A percentile compares a stretch with the other conserved stretches of the same genome.
These are phyloP conservation scores for Lumbricus terrestris DNA, from an alignment of 2,888 invertebrate genomes.

Conservation along the genomic window DNA sequence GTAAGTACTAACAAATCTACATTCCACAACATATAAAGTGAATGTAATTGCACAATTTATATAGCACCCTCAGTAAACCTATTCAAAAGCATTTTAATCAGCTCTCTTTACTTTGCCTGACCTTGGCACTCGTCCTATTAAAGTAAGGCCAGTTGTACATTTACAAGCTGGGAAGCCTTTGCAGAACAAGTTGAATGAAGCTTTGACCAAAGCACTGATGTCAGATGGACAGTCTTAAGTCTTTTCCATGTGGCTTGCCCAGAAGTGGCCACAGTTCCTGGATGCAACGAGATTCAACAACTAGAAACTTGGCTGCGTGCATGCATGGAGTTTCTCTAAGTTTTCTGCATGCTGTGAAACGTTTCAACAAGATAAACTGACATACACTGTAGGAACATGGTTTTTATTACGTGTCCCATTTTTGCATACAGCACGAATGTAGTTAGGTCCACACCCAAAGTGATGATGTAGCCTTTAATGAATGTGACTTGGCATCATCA, in stretches of 20 bases:
- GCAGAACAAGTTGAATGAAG: neutral
- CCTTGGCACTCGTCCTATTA: neutral
- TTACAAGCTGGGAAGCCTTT: neutral
- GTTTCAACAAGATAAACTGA: too few relatives aligned
- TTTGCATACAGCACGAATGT: too few relatives aligned
- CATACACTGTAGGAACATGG: too few relatives aligned
- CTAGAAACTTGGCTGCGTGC: neutral
- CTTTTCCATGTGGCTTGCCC: neutral
- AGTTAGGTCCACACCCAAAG: too few relatives aligned
- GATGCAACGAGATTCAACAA: neutral
- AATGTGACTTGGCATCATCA: too few relatives aligned
- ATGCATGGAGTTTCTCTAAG: too few relatives aligned
- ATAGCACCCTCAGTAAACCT: neutral
- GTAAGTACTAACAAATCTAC: slow-evolving; percentile 3
- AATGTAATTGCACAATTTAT: neutral
- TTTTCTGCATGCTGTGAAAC: too few relatives aligned
- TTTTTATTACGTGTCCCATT: too few relatives aligned
- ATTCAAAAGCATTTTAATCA: neutral
- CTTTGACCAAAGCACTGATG: neutral
- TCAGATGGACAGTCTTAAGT: neutral
- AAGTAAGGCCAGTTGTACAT: neutral
- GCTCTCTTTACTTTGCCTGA: neutral
- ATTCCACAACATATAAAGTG: neutral
- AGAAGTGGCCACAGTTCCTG: neutral
- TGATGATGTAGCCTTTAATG: too few relatives aligned